Evolutionary conservation across 2,888 invertebrate genomes (phyloP).

Genomic region (Drosophila prostipennis): DNA sequence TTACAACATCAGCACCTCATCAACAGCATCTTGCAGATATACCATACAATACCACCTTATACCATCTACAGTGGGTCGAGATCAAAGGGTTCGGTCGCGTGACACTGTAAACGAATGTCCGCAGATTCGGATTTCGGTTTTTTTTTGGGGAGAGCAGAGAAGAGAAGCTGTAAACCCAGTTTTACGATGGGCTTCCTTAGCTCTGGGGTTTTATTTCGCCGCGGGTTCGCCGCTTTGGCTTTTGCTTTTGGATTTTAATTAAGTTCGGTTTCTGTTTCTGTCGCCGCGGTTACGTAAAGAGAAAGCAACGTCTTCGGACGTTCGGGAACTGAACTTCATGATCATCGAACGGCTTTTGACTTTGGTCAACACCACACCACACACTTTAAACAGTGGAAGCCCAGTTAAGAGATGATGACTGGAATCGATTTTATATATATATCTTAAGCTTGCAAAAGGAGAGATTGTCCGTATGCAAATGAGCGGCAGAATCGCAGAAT

Average conservation of each 20-base stretch:
- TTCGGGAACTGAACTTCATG: conserved; percentile 64
- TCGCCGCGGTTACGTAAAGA: conserved; percentile 70
- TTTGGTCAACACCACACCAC: conserved; percentile 64
- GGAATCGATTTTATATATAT: conserved; percentile 17
- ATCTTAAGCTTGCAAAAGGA: conserved; percentile 37
- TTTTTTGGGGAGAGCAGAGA: conserved; percentile 1
- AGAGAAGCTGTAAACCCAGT: conserved; percentile 20
- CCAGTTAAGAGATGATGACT: conserved; percentile 50
- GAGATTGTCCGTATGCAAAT: conserved; percentile 68
- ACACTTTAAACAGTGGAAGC: conserved; percentile 35
- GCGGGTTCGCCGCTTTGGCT: conserved; percentile 54
- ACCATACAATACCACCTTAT: not conserved
- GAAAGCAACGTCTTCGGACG: conserved; percentile 59
- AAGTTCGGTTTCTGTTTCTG: conserved; percentile 66
- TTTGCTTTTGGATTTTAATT: conserved; percentile 65
- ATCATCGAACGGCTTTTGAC: conserved; percentile 76
- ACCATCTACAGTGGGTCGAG: conserved; percentile 20
- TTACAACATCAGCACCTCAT: conserved; percentile 55
- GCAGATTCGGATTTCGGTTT: conserved; percentile 14
- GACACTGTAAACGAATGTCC: conserved; percentile 27
- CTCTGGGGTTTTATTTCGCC: conserved; percentile 48
- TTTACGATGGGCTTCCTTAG: conserved; percentile 56
- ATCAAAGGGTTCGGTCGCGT: conserved; percentile 37
- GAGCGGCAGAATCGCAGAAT: conserved; percentile 49
- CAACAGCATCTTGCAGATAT: conserved; percentile 29